Base-by-base conservation (phyloP, 2,797 vertebrate species). In the Sciurus vulgaris region DNA sequence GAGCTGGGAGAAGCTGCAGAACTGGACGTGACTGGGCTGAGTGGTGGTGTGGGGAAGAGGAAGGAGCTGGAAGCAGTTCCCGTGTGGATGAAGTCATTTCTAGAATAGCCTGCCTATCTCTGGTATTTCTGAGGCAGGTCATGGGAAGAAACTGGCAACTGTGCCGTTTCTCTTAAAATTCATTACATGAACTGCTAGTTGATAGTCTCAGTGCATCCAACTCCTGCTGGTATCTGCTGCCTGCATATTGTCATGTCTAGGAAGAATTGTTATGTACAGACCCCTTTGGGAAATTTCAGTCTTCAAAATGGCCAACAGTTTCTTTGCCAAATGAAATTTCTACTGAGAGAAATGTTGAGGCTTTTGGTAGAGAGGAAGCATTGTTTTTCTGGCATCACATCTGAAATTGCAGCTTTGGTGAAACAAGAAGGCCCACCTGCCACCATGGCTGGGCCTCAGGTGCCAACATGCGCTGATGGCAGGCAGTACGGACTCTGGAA, bases 281-380 rank as follows among this genome's bases (percentile, higher is more conserved):
- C 38, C 44, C 26, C 84, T 76, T 76, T 81, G 85, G 33, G 77
- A 85, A 83, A 70, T 69, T 63, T 84, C 24, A 73, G 82, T 90
- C 82, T 79, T 87, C 95, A 78, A 33, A 89, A 94, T 65, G 56
- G 79, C 69, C 13, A 8, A 76, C 49, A n/a, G 69, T 79, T 86
- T 69, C 44, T 85, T 84, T 85, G 63, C 73, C 51, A 86, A 59
- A 49, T 38, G 59, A 14, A 67, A 20, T 79, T 86, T 79, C 81
- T 69, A 61, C 77, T 41, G 49, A 44, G 56, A 92, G 78, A 54
- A 81, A 85, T 26, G 41, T 86, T 69, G 56, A 18, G 59, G 85
- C 78, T 49, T 0, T 89, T 54, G 61, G 44, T 26, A 18, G 30
- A 5, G 81, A 79, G 56, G 92, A 65, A 67, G 56, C 56, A 17